Evolutionary conservation across 2,888 invertebrate genomes (phyloP), one percentile per base, ranked within the genome.

Genomic region (Xanthostigma xanthostigma): DNA sequence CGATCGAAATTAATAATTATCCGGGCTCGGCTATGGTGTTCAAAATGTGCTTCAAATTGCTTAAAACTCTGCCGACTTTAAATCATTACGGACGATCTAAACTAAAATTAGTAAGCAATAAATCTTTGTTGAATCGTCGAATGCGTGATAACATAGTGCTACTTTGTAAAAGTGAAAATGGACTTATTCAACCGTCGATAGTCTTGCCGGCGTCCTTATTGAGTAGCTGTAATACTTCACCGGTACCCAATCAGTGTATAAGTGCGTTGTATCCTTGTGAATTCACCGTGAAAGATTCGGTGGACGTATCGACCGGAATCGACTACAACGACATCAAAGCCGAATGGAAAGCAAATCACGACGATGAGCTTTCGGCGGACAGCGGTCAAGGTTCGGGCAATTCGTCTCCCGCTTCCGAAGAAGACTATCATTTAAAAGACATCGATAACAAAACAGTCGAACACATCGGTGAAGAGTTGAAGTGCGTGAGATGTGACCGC

Each of bases 401-500:
- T 48, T 41, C 44, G 37, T 34, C 45, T 48, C 37, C 47, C 9
- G 37, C 38, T 4, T 39, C 36, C 10, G 45, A 27, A 17, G 39
- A 46, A 9, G 33, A 33, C 34, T 27, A 34, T 34, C 43, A 48
- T 42, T 36, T 17, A 12, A 36, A 27, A 27, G 27, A 27, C 27
- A 27, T 43, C 5, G 39, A 34, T 36, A 33, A n/a, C 14, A 48
- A 35, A 45, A 43, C 39, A n/a, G 44, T 10, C n/a, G 10, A 37
- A 13, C 34, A 36, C 6, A 14, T 17, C 14, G 17, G 36, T 13
- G 45, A 48, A 62, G 74, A 76, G 64, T 74, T 78, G 59, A 72
- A 72, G 50, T 89, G 88, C 65, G 76, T 76, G 33, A 74, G 90
- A 49, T 90, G 90, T 68, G 75, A 75, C 51, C 77, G 76, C 57